Evolutionary conservation across 2,888 invertebrate genomes (phyloP), one percentile per base, ranked within the genome.

Genomic region (Melolontha melolontha): DNA sequence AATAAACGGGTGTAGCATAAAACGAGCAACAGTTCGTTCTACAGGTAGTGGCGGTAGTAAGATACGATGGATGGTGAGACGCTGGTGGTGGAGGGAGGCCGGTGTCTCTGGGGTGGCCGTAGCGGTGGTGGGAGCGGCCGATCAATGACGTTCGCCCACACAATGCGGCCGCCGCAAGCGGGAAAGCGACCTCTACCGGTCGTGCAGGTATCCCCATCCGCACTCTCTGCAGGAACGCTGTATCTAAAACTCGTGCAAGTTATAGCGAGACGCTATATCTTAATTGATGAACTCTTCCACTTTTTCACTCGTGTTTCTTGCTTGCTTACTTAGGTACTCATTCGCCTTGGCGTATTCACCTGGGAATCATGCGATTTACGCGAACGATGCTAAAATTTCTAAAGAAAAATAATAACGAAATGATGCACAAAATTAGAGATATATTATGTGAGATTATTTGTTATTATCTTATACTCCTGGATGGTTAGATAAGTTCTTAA

Each of bases 121-220:
- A 22, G 68, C 69, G 70, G 63, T 69, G 73, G 74, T 75, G 78
- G 78, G 77, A 77, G 78, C 77, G 77, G 77, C 69, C 76, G 79
- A 78, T 78, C 79, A 78, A 79, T 79, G 75, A 72, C 74, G 75
- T 74, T 57, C 79, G 76, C 79, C 79, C 78, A 79, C 79, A 79
- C 79, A 79, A 77, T 79, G 79, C 78, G 78, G 79, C 71, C 76
- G 72, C 72, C 73, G 75, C 75, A 65, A 70, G 69, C 71, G 71
- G 71, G 68, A 63, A 65, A 68, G 73, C 72, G 73, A 63, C 70
- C 70, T 72, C 72, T 69, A 57, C 52, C 70, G 73, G 68, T 42
- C 55, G 64, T 69, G 68, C 66, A 64, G 57, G 67, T 47, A 59
- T n/a, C 17, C 47, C 12, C 7, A 11, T 51, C 66, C 57, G 66